Base-by-base conservation (phyloP, 2,888 invertebrate genomes). In the Acanthococcus lagerstroemiae region DNA sequence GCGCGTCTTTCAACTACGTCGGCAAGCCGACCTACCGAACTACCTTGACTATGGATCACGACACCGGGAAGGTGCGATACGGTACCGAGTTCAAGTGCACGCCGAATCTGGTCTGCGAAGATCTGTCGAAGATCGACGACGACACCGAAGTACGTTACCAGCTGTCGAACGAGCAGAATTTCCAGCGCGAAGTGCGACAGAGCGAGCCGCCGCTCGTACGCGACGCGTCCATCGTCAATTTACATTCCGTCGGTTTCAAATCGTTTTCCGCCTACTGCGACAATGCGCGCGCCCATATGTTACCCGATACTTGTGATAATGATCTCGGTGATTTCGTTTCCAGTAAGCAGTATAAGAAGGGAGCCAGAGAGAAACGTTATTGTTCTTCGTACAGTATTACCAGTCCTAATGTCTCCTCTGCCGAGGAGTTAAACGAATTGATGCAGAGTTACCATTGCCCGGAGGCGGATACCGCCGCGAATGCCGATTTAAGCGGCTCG, bases 111-210 rank as follows among this genome's bases (percentile, higher is more conserved):
- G 52, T 50, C 5, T 61, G 61, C 61, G 61, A 61, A 37, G 66
- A 66, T 50, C 56, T 66, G 21, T 66, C 66, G 1, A 66, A 56
- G 15, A 30, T 66, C n/a, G 66, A 67, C 37, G 67, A 67, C n/a
- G 25, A 60, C 45, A 65, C 65, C 15, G n/a, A 0, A 44, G 37
- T 55, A 1, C 44, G 37, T n/a, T 65, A 55, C 45, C 45, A 45
- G 26, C 55, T 55, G 9, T 55, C 44, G n/a, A 25, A 55, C 26
- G 54, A 27, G 1, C 22, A 61, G 25, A 55, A 65, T 45, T 65
- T 55, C 45, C 65, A 65, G 37, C 7, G 27, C 3, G 55, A 65
- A 12, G 37, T 44, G 6, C 15, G 65, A 1, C 55, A 65, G 44
- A 65, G 65, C 25, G 55, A 55, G 26, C 55, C 55, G 12, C 30